Percentiles rank a stretch among this genome's conserved stretches.
Conservation (phyloP, 1,140 invertebrate genomes). For the Aphelinus certus region DNA sequence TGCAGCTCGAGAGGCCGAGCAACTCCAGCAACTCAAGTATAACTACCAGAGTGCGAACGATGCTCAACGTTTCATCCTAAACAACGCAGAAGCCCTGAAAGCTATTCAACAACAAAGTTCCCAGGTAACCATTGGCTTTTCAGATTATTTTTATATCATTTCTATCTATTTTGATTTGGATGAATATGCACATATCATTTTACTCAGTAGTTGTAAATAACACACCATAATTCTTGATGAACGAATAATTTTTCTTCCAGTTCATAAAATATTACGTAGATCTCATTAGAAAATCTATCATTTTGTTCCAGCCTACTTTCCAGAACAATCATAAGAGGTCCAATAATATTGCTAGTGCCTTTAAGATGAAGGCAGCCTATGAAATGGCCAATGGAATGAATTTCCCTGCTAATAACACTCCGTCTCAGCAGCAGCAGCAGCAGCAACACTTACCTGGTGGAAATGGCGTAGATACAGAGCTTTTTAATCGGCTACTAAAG, state of each 20-base stretch:
- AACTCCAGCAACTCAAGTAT: conserved; percentile 51
- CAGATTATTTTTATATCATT: not conserved
- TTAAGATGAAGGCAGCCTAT: conserved; percentile 53
- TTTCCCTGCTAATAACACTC: conserved; percentile 43
- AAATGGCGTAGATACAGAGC: conserved; percentile 46
- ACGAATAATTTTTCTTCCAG: no score
- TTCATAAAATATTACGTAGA: no score
- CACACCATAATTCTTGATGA: no score
- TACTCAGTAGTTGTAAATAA: no score
- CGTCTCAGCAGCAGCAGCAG: conserved; percentile 45
- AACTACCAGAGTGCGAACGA: conserved; percentile 55
- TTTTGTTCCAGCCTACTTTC: conserved; percentile 41
- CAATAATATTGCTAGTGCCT: conserved; percentile 46
- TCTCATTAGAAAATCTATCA: not conserved
- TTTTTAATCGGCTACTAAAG: conserved; percentile 55
- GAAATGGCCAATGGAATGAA: conserved; percentile 52
- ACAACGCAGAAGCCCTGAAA: conserved; percentile 53
- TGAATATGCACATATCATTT: no score
- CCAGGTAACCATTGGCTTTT: conserved; percentile 14
- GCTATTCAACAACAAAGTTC: conserved; percentile 47
- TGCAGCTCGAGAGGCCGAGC: conserved; percentile 42
- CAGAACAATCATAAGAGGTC: conserved; percentile 52
- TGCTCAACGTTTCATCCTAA: conserved; percentile 57
- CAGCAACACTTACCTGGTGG: conserved; percentile 18
- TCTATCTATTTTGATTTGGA: not conserved